These are phyloP conservation scores for Lerista edwardsae DNA, from an alignment of 2,797 vertebrate genomes.

Conservation along the genomic window DNA sequence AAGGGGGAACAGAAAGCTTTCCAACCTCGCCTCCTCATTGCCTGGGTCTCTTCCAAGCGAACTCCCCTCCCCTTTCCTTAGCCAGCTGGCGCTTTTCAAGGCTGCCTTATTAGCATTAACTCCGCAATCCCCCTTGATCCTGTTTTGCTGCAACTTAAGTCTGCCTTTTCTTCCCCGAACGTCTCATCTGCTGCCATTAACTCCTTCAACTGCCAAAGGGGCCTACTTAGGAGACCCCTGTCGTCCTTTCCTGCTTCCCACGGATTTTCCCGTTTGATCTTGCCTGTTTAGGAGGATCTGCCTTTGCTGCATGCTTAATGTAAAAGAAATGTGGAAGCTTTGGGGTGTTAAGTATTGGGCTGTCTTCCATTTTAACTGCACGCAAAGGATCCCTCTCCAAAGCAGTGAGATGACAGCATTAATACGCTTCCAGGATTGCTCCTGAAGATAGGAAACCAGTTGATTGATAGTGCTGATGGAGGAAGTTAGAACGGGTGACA, in stretches of 20 bases:
- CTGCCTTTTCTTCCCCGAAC: background rate
- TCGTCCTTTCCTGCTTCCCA: background rate
- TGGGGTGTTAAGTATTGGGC: background rate
- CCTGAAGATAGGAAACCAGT: background rate
- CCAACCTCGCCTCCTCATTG: background rate
- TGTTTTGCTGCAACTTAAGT: conserved; percentile 1
- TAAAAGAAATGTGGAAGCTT: background rate
- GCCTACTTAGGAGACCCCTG: background rate
- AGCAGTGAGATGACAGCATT: background rate
- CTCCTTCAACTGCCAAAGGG: background rate
- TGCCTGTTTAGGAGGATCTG: background rate
- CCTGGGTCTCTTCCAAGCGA: background rate
- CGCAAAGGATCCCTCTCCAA: background rate
- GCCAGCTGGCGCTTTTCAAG: background rate
- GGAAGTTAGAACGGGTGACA: background rate
- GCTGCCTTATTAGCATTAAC: conserved; percentile 9
- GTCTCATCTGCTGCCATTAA: background rate
- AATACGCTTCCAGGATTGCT: background rate
- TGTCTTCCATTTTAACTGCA: background rate
- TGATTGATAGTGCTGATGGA: too few relatives aligned
- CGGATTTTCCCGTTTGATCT: background rate
- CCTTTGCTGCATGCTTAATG: background rate
- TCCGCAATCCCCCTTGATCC: conserved; percentile 35
- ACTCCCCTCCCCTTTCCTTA: background rate
- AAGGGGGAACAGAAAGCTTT: background rate